phyloP scores from a whole-genome alignment of 1,140 invertebrate genomes.

The Drosophila seguyi region DNA sequence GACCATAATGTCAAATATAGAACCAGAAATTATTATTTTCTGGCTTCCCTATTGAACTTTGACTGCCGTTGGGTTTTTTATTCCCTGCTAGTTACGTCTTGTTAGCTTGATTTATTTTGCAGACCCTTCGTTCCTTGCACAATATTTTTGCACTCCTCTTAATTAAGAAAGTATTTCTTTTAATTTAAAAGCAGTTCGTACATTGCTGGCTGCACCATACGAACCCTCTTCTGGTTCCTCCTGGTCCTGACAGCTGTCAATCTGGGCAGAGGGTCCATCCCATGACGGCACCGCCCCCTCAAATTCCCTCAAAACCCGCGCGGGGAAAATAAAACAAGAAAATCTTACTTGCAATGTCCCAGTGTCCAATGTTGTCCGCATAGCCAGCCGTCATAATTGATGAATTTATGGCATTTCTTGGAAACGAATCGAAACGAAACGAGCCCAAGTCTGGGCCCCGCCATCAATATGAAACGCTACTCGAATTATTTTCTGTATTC shows the following conservation, averaged over 20 bases:
- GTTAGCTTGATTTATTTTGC: slow-evolving; percentile 20
- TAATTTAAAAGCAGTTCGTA: slow-evolving; percentile 22
- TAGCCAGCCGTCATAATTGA: slow-evolving; percentile 78
- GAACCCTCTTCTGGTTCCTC: not conserved
- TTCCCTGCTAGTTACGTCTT: not conserved
- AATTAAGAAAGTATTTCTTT: slow-evolving; percentile 37
- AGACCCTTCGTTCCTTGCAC: not conserved
- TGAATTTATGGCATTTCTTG: slow-evolving; percentile 80
- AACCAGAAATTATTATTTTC: not conserved
- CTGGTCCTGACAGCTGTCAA: slow-evolving; percentile 71
- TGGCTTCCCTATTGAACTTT: not conserved
- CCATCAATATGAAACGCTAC: slow-evolving; percentile 48
- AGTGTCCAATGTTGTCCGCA: slow-evolving; percentile 55
- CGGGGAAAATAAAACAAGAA: not conserved
- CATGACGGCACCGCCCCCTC: slow-evolving; percentile 13
- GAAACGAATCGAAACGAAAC: slow-evolving; percentile 53
- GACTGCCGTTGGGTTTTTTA: not conserved
- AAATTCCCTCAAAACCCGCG: not conserved
- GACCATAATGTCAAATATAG: too few relatives aligned
- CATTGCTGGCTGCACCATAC: slow-evolving; percentile 14
- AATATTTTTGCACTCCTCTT: not conserved
- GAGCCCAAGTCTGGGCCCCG: slow-evolving; percentile 27
- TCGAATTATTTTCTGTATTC: slow-evolving; percentile 59
- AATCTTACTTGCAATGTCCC: slow-evolving; percentile 18
- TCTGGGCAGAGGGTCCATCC: slow-evolving; percentile 30